Evolutionary conservation across 2,888 invertebrate genomes (phyloP), one percentile per base, ranked within the genome.

Genomic region (Salticus scenicus): DNA sequence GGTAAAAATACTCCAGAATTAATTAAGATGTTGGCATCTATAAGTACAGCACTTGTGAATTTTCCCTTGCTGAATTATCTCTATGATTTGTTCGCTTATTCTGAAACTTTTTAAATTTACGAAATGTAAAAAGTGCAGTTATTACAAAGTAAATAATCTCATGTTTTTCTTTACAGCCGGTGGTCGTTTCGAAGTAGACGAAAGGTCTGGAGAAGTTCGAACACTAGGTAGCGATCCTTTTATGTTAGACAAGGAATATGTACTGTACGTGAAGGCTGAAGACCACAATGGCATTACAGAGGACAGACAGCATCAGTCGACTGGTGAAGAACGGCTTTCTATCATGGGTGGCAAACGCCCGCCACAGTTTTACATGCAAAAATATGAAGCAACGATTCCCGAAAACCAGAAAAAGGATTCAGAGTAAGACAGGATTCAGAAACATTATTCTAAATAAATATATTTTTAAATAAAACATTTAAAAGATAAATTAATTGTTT

Each of bases 321-420:
- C 97, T 12, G 95, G 96, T 17, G 97, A 98, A 91, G 97, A 97
- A 90, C 93, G 97, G 12, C 92, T 98, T 77, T 97, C 97, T 88
- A 98, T 98, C 90, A 96, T 98, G 28, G 98, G 98, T n/a, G 99
- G 98, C 82, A 97, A 98, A 91, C 93, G 98, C 42, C 96, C 98
- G 0, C 99, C 99, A 0, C 99, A 99, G 92, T 99, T 99, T 92
- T 98, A 97, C 91, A 95, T 98, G 93, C 95, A 96, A 7, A 95
- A 96, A 89, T 99, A 99, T 91, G 96, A 96, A 90, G 97, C 98
- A 0, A 97, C 97, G 91, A 98, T 99, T 89, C 97, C 97, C 0
- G 99, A 99, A 92, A 98, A 98, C 91, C 97, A 97, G 92, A 97
- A 96, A 91, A 97, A 97, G 92, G 98, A 98, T 92, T 97, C 97